Base-by-base conservation (phyloP, 2,888 invertebrate genomes). In the Caenorhabditis uteleia region DNA sequence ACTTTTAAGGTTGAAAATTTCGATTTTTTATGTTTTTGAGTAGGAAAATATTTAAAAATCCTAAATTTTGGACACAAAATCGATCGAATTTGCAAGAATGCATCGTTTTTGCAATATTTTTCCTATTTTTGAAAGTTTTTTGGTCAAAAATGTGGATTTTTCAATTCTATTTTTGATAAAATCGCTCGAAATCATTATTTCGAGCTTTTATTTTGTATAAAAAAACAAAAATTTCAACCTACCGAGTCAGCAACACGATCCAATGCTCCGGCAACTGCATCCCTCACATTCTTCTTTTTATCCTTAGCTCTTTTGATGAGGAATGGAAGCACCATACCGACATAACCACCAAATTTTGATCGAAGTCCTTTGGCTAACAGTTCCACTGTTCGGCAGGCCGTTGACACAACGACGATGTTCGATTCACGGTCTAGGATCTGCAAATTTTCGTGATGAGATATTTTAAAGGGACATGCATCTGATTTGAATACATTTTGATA, bases 241-340 rank as follows among this genome's bases (percentile, higher is more conserved):
- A 91, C 91, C 77, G 89, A 88, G 49, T 88, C 87, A 84, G 90
- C 94, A 68, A 92, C 89, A 27, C 91, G 91, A 85, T 95, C 95
- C 25, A 91, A 89, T 3, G 93, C 91, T 56, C 95, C 95, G 50
- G 91, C 87, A 46, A 97, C 85, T 0, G 91, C 90, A 1, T 88
- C 83, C 0, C 95, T 93, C 1, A 97, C 95, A 81, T 89, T 91
- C 2, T 89, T 87, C 82, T 97, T 98, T 87, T 94, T 97, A 84
- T 98, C 97, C 81, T 94, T 94, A 82, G 97, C 97, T 85, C 97
- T 97, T 80, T 97, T 95, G 31, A 97, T 84, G 38, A 95, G 87
- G 0, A 90, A 83, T 87, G 84, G 82, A 54, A 86, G 76, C 48
- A 84, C 70, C 74, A 74, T 75, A 31, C 75, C 56, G 0, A 95